Percentiles rank a stretch among this genome's conserved stretches.
Evolutionary conservation across 2,888 invertebrate species (phyloP).

Genomic region (Pteria penguin): DNA sequence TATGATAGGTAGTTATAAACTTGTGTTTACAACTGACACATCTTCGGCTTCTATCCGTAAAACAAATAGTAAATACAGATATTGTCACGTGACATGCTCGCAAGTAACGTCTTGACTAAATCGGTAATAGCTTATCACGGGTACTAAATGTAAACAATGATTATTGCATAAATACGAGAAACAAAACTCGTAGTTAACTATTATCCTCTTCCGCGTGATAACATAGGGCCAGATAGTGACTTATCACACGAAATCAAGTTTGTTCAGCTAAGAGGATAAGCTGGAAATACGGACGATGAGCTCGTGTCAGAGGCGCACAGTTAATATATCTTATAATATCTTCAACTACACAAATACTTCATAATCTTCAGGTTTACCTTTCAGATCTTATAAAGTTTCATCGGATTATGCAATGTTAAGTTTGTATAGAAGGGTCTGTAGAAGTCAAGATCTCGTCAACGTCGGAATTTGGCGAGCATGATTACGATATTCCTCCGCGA

Average conservation of each 20-base stretch:
- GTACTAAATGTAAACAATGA: slow-evolving; percentile 29
- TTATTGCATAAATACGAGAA: slow-evolving; percentile 39
- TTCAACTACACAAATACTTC: slow-evolving; percentile 21
- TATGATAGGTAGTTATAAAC: too few relatives aligned
- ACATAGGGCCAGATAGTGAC: slow-evolving; percentile 14
- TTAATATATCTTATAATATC: slow-evolving; percentile 31
- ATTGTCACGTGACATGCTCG: too few relatives aligned
- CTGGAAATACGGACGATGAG: slow-evolving; percentile 18
- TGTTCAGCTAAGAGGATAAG: slow-evolving; percentile 26
- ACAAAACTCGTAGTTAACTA: slow-evolving; percentile 32
- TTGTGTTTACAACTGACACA: too few relatives aligned
- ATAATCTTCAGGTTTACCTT: slow-evolving; percentile 24
- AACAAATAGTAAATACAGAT: too few relatives aligned
- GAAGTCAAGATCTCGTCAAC: slow-evolving; percentile 16
- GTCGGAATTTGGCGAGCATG: slow-evolving; percentile 23
- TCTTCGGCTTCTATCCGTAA: too few relatives aligned
- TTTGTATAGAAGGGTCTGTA: not conserved
- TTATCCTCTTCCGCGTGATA: slow-evolving; percentile 41
- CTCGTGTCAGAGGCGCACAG: slow-evolving; percentile 27
- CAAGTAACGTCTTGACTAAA: too few relatives aligned
- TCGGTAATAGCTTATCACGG: slow-evolving; percentile 34
- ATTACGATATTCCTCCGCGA: slow-evolving; percentile 24
- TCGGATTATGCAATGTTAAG: not conserved
- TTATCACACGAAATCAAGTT: slow-evolving; percentile 19
- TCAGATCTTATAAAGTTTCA: not conserved